Conservation (phyloP, 2,888 invertebrate species). For the Cordilura impudica region DNA sequence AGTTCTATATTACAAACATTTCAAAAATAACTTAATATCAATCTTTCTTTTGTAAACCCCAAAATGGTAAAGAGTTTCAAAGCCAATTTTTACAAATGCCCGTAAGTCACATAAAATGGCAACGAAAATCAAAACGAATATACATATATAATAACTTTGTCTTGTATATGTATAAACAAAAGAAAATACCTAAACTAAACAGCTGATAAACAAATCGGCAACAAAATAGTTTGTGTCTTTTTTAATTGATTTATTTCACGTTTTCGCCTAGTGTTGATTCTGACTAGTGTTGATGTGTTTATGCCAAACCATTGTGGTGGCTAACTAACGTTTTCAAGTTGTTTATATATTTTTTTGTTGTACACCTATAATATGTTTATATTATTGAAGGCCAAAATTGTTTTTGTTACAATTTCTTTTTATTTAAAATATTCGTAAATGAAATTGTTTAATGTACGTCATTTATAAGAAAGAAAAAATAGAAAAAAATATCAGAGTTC, state of each 20-base stretch:
- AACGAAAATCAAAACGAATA: background rate
- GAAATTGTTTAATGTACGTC: slow-evolving; percentile 3
- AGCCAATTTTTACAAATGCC: slow-evolving; percentile 12
- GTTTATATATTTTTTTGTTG: background rate
- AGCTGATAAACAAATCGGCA: background rate
- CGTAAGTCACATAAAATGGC: background rate
- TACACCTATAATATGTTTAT: slow-evolving; percentile 15
- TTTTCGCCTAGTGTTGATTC: background rate
- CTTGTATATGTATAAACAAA: background rate
- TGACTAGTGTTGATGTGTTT: background rate
- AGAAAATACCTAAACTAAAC: background rate
- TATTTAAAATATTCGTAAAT: background rate
- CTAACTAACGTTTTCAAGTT: background rate
- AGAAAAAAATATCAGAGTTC: too few species aligned
- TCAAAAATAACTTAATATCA: too few species aligned
- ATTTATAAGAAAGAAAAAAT: background rate
- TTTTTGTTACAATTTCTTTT: slow-evolving; percentile 27
- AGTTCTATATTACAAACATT: too few species aligned
- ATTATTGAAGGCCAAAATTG: slow-evolving; percentile 26
- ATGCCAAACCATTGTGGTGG: slow-evolving; percentile 8
- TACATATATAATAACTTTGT: background rate
- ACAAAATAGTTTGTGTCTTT: background rate
- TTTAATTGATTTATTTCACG: background rate
- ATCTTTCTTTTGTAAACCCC: background rate
- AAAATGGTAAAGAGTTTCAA: background rate